Evolutionary conservation across 2,888 invertebrate genomes (phyloP).

Genomic region (Ophion ventricosus): DNA sequence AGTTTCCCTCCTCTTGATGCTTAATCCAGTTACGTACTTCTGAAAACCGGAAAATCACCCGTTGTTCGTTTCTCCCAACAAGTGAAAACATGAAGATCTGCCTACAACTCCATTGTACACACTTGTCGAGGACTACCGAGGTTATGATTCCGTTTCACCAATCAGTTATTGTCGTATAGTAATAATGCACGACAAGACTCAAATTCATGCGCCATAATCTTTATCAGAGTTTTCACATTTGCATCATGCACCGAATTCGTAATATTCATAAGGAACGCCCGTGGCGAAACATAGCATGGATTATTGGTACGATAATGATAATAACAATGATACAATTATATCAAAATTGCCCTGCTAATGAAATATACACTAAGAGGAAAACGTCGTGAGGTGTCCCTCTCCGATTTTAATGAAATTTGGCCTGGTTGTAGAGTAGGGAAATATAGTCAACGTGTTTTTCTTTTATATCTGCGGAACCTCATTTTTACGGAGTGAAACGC

Average conservation of each 20-base stretch:
- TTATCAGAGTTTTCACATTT: neutral
- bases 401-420: too few relatives aligned
- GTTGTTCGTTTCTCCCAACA: neutral
- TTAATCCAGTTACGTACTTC: slow-evolving; percentile 41
- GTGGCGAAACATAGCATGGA: too few relatives aligned
- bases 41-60: slow-evolving; percentile 11
- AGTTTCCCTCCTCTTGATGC: slow-evolving; percentile 20
- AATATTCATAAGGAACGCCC: too few relatives aligned
- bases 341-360: too few relatives aligned
- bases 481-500: too few relatives aligned
- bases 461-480: too few relatives aligned
- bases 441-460: too few relatives aligned
- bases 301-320: too few relatives aligned
- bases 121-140: neutral
- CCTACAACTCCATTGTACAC: slow-evolving; percentile 5
- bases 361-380: too few relatives aligned
- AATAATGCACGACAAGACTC: neutral
- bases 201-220: neutral
- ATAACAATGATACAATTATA: too few relatives aligned
- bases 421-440: too few relatives aligned
- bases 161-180: slow-evolving; percentile 2
- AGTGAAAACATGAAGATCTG: slow-evolving; percentile 26
- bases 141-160: neutral
- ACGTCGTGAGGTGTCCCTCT: too few relatives aligned
- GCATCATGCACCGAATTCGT: neutral